A percentile compares a stretch with the other conserved stretches of the same genome.
Conservation (phyloP, 1,140 invertebrate genomes). For the Neodiprion fabricii region DNA sequence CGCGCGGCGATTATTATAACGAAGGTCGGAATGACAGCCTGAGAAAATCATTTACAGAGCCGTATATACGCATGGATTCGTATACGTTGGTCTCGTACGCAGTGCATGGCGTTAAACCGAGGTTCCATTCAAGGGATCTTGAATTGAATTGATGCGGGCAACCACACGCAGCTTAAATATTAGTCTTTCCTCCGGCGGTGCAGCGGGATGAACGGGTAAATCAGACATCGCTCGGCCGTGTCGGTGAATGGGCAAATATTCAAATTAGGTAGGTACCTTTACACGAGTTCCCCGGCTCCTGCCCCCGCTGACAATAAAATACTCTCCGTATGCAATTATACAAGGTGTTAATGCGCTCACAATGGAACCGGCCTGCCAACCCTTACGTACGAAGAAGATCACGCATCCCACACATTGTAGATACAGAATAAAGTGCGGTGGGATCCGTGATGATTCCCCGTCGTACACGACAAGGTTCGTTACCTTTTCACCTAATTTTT, state of each 20-base stretch:
- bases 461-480: no score
- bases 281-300: neutral
- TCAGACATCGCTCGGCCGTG: neutral
- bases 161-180: constrained; percentile 40
- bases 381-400: neutral
- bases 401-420: no score
- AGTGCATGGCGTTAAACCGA: neutral
- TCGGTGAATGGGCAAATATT: constrained; percentile 54
- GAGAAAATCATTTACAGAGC: constrained; percentile 37
- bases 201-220: neutral
- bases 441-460: no score
- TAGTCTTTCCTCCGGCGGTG: constrained; percentile 44
- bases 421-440: no score
- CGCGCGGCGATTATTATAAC: neutral
- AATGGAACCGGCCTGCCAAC: constrained; percentile 36
- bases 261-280: constrained; percentile 54
- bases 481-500: no score
- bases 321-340: constrained; percentile 50
- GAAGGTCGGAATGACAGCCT: constrained; percentile 44
- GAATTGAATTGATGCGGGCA: neutral
- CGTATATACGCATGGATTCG: no score
- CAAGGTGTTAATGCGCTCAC: constrained; percentile 59
- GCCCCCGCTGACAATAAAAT: constrained; percentile 44
- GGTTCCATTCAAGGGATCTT: neutral
- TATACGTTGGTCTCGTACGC: neutral